These are phyloP conservation scores for Helicorthomorpha holstii DNA, from an alignment of 1,140 invertebrate genomes.

Conservation along the genomic window DNA sequence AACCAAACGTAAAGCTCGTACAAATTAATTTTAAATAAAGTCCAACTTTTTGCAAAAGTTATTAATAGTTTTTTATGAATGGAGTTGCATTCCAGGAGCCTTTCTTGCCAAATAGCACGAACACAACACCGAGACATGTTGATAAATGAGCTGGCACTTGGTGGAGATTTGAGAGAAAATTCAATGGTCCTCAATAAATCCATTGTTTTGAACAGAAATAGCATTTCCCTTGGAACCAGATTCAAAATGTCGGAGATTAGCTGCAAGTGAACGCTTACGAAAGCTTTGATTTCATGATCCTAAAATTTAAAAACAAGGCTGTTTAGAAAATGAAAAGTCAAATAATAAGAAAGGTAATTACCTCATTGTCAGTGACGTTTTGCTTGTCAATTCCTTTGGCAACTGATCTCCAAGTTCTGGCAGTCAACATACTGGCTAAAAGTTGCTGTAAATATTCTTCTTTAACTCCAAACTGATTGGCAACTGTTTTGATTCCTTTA, in stretches of 20 bases:
- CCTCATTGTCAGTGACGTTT: slow-evolving; percentile 48
- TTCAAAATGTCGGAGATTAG: slow-evolving; percentile 52
- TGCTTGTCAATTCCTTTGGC: slow-evolving; percentile 60
- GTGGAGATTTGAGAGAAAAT: slow-evolving; percentile 51
- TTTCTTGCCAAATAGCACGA: slow-evolving; percentile 25
- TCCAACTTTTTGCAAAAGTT: background rate
- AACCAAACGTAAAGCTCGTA: background rate
- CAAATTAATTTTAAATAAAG: background rate
- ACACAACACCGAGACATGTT: slow-evolving; percentile 80
- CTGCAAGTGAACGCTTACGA: slow-evolving; percentile 30
- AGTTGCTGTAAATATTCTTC: slow-evolving; percentile 69
- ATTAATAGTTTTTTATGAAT: background rate
- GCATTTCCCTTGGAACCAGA: slow-evolving; percentile 60
- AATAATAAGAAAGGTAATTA: slow-evolving; percentile 19
- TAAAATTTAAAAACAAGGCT: slow-evolving; percentile 20
- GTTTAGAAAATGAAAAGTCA: too few species aligned
- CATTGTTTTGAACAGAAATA: slow-evolving; percentile 94
- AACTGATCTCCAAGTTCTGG: slow-evolving; percentile 79
- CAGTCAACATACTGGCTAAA: slow-evolving; percentile 90
- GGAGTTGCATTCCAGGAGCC: background rate
- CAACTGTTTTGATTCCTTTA: slow-evolving; percentile 55
- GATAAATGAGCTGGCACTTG: slow-evolving; percentile 58
- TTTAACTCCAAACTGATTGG: slow-evolving; percentile 55
- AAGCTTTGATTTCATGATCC: slow-evolving; percentile 45
- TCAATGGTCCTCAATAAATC: slow-evolving; percentile 89